These are phyloP conservation scores for Lates calcarifer DNA, from an alignment of 2,113 vertebrate species.

Conservation along the genomic window DNA sequence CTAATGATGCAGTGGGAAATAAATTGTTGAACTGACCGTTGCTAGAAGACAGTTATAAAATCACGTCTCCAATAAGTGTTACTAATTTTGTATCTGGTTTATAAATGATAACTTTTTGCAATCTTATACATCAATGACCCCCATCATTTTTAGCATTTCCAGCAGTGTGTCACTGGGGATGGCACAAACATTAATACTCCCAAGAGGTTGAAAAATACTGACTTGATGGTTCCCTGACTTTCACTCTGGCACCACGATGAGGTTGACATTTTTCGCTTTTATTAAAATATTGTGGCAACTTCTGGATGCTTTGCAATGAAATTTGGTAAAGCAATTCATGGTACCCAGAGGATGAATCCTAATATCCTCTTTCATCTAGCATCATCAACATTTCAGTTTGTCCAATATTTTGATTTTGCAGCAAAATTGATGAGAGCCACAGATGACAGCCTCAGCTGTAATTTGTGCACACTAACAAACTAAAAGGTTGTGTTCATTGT, in stretches of 20 bases:
- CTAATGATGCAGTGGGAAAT: conserved; percentile 33
- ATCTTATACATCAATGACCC: background rate
- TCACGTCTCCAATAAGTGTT: background rate
- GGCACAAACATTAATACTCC: background rate
- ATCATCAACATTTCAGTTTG: background rate
- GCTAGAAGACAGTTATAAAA: background rate
- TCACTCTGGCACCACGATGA: background rate
- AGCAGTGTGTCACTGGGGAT: background rate
- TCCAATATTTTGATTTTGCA: background rate
- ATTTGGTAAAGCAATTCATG: background rate
- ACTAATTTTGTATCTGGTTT: background rate
- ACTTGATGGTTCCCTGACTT: background rate
- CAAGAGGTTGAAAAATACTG: background rate
- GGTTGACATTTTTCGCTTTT: background rate
- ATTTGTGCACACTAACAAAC: too few relatives aligned
- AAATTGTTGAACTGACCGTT: background rate
- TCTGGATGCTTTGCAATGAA: background rate
- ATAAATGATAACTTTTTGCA: background rate
- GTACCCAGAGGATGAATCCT: background rate
- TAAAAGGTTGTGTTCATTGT: background rate
- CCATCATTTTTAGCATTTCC: background rate
- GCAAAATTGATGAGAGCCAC: background rate
- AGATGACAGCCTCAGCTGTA: too few relatives aligned
- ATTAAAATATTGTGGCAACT: background rate
- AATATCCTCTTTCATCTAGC: background rate